These are phyloP conservation scores for Hymenochirus boettgeri DNA, from an alignment of 2,113 vertebrate genomes.

Conservation along the genomic window DNA sequence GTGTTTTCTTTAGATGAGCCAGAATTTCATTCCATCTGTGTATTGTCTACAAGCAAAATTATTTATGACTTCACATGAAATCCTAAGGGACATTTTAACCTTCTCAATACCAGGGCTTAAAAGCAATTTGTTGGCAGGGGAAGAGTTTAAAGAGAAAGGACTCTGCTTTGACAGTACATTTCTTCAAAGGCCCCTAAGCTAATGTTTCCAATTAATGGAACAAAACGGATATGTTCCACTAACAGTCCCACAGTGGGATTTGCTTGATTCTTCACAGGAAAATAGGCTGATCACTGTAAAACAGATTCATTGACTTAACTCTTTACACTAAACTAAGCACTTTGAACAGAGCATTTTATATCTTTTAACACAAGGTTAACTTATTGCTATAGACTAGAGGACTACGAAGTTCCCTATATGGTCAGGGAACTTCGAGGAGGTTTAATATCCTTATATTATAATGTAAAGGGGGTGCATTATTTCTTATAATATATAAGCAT, in stretches of 20 bases:
- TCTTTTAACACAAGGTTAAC: too few species aligned
- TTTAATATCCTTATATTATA: too few species aligned
- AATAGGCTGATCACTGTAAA: conserved; percentile 5
- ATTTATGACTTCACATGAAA: conserved; percentile 10
- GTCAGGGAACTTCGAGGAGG: too few species aligned
- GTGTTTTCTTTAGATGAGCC: conserved; percentile 11
- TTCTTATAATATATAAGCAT: too few species aligned
- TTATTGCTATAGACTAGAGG: too few species aligned
- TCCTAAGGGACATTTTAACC: conserved; percentile 2
- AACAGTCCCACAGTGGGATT: conserved; percentile 27
- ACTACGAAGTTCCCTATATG: too few species aligned
- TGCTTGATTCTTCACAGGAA: conserved; percentile 28
- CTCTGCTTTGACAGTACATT: conserved; percentile 14
- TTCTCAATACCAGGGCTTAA: neutral
- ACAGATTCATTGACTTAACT: conserved; percentile 14
- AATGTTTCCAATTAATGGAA: conserved; percentile 39
- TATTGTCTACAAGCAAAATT: conserved; percentile 7
- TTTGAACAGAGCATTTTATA: too few species aligned
- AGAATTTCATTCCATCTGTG: conserved; percentile 4
- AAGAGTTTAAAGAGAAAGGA: neutral
- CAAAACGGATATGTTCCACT: conserved; percentile 26
- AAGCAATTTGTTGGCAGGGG: neutral
- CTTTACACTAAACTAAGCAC: too few species aligned
- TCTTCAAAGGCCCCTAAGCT: conserved; percentile 19
- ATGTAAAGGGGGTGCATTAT: too few species aligned